Evolutionary conservation across 1,140 invertebrate genomes (phyloP), one percentile per base, ranked within the genome.

Genomic region (Melanaphis sacchari): DNA sequence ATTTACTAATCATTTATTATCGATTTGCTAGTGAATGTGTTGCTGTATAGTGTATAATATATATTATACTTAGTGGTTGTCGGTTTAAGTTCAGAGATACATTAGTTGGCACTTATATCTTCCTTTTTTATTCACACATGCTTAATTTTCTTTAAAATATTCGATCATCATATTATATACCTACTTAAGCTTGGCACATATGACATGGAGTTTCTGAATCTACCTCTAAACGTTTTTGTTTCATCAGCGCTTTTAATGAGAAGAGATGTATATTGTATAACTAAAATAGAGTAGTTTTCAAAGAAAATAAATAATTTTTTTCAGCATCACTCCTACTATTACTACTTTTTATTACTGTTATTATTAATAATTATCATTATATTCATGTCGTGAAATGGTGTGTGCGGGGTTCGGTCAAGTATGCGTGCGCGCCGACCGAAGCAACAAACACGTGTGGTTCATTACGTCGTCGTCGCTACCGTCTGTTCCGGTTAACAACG

Each of bases 361-460:
- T 76, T 76, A 76, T 18, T n/a, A 76, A n/a, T 52, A 52, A n/a
- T 76, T n/a, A 76, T 76, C n/a, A 76, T 76, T 76, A 76, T n/a
- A 76, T n/a, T 18, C 31, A 76, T n/a, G 59, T n/a, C 4, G 59
- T n/a, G 59, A 18, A 2, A 15, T 0, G 15, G n/a, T n/a, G 59
- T 66, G 3, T 15, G 31, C 31, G 59, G 31, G 31, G 31, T n/a
- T 15, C n/a, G 59, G 31, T 36, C 59, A 76, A 76, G 59, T 76
- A 76, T 76, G 59, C 59, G 11, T 76, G 59, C 4, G 59, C 31
- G 59, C 31, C 15, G 59, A 76, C 59, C 59, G 59, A n/a, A 76
- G 59, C 59, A 36, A 76, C 59, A 76, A 76, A 76, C 59, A 11
- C 9, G 36, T 84, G 82, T 40, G 40, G 82, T 84, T 82, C 38